phyloP scores from a whole-genome alignment of 2,888 invertebrate genomes.

The Athetis lepigone region DNA sequence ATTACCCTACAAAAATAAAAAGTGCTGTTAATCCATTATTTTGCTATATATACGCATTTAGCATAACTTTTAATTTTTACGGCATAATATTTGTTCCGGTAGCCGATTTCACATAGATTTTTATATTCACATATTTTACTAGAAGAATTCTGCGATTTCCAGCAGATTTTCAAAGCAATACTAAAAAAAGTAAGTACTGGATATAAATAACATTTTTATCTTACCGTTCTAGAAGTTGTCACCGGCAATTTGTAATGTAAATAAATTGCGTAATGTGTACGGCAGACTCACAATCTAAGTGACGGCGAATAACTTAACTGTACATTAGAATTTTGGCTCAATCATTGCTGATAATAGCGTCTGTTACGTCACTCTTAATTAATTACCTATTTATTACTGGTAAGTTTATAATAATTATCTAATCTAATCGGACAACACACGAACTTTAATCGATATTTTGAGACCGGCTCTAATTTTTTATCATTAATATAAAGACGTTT shows the following conservation, averaged over 20 bases:
- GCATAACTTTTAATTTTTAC: not conserved
- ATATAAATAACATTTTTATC: slow-evolving; percentile 4
- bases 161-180: slow-evolving; percentile 39
- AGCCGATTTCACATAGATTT: slow-evolving; percentile 48
- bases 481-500: slow-evolving; percentile 31
- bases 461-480: slow-evolving; percentile 24
- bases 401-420: slow-evolving; percentile 52
- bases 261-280: slow-evolving; percentile 63
- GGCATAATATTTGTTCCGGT: slow-evolving; percentile 40
- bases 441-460: slow-evolving; percentile 46
- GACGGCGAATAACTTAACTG: slow-evolving; percentile 45
- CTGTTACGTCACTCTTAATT: slow-evolving; percentile 60
- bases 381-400: slow-evolving; percentile 26
- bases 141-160: slow-evolving; percentile 51
- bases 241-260: slow-evolving; percentile 61
- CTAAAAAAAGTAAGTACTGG: slow-evolving; percentile 56
- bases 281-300: slow-evolving; percentile 16
- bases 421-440: slow-evolving; percentile 51
- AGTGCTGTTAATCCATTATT: slow-evolving; percentile 25
- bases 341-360: slow-evolving; percentile 56
- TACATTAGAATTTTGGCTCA: slow-evolving; percentile 36
- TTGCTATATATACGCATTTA: not conserved
- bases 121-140: slow-evolving; percentile 56
- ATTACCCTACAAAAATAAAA: slow-evolving; percentile 62
- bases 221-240: slow-evolving; percentile 46